Percentiles rank a stretch among this genome's conserved stretches.
phyloP scores from a whole-genome alignment of 64 coral and sea anemone genomes.

The Platygyra sinensis region DNA sequence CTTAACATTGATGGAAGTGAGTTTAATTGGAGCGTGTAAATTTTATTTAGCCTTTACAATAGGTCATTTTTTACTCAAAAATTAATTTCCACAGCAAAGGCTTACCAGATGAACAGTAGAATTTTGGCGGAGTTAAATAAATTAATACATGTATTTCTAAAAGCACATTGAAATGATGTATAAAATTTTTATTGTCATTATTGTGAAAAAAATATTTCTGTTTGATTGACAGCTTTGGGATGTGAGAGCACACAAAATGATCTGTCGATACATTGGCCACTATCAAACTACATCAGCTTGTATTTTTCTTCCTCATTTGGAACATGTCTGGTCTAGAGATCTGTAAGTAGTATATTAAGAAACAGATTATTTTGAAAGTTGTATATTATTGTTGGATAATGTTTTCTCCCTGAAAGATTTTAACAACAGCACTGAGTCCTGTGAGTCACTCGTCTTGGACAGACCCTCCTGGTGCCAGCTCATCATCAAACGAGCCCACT shows the following conservation, averaged over 20 bases:
- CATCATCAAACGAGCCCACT: background rate
- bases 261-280: constrained; percentile 71
- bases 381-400: no score
- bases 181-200: no score
- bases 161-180: no score
- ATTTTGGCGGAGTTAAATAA: no score
- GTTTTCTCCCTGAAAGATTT: background rate
- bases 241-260: constrained; percentile 54
- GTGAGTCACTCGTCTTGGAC: constrained; percentile 6
- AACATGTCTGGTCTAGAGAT: constrained; percentile 35
- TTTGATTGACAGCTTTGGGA: constrained; percentile 78
- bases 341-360: constrained; percentile 58
- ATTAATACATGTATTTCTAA: no score
- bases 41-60: no score
- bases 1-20: no score
- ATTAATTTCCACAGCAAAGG: no score
- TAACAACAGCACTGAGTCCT: background rate
- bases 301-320: constrained; percentile 58
- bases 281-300: constrained; percentile 82
- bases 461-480: background rate
- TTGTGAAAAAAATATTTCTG: background rate
- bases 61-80: no score
- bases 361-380: no score
- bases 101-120: no score
- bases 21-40: no score